Base-by-base conservation (phyloP, 2,888 invertebrate species). In the Xiphydria camelus region DNA sequence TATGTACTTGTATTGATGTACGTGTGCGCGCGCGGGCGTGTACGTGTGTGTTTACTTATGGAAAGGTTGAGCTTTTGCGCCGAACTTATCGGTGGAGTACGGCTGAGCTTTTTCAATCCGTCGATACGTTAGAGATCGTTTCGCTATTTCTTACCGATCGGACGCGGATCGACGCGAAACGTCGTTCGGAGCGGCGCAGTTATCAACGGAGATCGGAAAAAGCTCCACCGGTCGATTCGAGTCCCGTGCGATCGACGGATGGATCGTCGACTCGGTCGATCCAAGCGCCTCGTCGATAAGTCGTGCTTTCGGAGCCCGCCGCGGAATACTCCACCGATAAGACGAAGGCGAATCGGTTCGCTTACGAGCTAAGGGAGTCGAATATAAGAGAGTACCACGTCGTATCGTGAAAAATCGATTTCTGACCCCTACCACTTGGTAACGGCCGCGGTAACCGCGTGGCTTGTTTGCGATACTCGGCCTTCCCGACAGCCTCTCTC, bases 371-470 rank as follows among this genome's bases (percentile, higher is more conserved):
- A 55, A n/a, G 47, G 40, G 44, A 55, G 57, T 52, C 45, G 41
- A 53, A 36, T 60, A 49, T 50, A 44, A 51, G 53, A 55, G 41
- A 48, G 22, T n/a, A n/a, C n/a, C 49, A 41, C 45, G 37, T 23
- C 45, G 22, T 6, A 41, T 37, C 44, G 51, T 44, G 51, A 49
- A 55, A 56, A 62, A 64, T 66, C 51, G 55, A 65, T 57, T 47
- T 59, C 53, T 62, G 60, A 63, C 61, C 59, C 60, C 57, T 43
- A 59, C 56, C 61, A 61, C 59, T 41, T 47, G 55, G 51, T 51
- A 47, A 47, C 47, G 44, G 12, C 29, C 19, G 21, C 10, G 19
- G 3, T 9, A 34, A 44, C 40, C 35, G 25, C 39, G 50, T 44
- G 47, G 47, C 17, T 31, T 32, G 33, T 23, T 32, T 32, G 12